Evolutionary conservation across 2,888 invertebrate species (phyloP), one percentile per base, ranked within the genome.

Genomic region (Chorisops tibialis): DNA sequence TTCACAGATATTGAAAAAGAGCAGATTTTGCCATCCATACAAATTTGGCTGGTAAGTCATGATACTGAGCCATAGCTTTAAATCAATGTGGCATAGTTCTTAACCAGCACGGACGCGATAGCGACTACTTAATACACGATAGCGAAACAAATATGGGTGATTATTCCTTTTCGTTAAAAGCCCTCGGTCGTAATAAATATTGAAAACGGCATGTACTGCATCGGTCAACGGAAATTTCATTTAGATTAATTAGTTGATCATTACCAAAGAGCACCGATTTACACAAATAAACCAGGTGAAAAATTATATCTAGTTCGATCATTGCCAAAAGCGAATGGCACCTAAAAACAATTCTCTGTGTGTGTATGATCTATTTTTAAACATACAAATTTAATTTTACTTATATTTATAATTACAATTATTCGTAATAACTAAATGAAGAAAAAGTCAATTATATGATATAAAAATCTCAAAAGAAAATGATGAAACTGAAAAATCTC

Each of bases 61-160:
- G 98, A 98, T 99, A 98, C 81, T 98, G 99, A 63, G 88, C 88
- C 77, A 92, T 99, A 75, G 91, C 96, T 49, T 87, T 98, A 73
- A 91, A 91, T 71, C 95, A 97, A 80, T 97, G 97, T 83, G 98
- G 99, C 81, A 88, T 89, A 71, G 84, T 98, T 77, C 86, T 99
- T 75, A 94, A 93, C 81, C 91, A 93, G 76, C 91, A 92, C 78
- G 99, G 96, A 18, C 91, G 92, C 75, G 95, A 98, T 80, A 99
- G 99, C 11, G 98, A 99, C 81, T 99, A 96, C 83, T 88, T 99
- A 74, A 96, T 99, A 73, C 83, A 99, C 70, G 98, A 98, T 81
- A 96, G 96, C 76, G 99, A 99, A 85, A 97, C 98, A 72, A 98
- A 97, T 81, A 89, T 94, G 82, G 98, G 98, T 68, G 98, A 99